Base-by-base conservation (phyloP, 2,797 vertebrate species). In the Arctocebus calabarensis region DNA sequence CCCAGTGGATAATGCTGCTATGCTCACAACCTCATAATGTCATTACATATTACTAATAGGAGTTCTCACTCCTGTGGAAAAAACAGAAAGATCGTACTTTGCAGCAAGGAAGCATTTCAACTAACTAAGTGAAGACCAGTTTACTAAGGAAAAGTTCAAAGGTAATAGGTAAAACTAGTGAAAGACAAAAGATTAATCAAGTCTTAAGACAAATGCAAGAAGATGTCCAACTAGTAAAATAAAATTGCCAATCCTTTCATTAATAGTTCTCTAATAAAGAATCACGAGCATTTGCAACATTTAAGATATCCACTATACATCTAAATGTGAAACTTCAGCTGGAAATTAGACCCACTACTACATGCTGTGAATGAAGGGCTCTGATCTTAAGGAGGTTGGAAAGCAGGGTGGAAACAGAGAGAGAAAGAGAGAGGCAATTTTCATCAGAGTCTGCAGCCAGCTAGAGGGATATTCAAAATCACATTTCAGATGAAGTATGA, bases 401-500 rank as follows among this genome's bases (percentile, higher is more conserved):
- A 96, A 85, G 93, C 55, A 86, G 37, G n/a, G 6, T 14, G 22
- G 37, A n/a, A 73, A 20, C 11, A 40, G 14, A 73, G 20, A 71
- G 29, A 88, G 29, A 88, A 5, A 68, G 40, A 85, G 19, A 68
- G 66, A 74, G 66, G 52, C 22, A 59, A 94, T 91, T 87, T 95
- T 86, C 94, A 86, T 88, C 68, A 88, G 86, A 62, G 77, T 97
- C 96, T 85, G 81, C 34, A 93, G 64, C 48, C 81, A 88, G 73
- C 79, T 91, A 96, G 74, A 84, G 43, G 70, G 91, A 87, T 91
- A 96, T 96, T 96, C 95, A 96, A 86, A 95, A 87, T 90, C 93
- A 94, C 79, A 97, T 89, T 92, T 95, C 73, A 79, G 86, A 97
- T 94, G 59, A 87, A 98, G 82, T 81, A 92, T 23, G 68, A 93